Evolutionary conservation across 2,888 invertebrate species (phyloP), one percentile per base, ranked within the genome.

Genomic region (Tetrapedia diversipes): DNA sequence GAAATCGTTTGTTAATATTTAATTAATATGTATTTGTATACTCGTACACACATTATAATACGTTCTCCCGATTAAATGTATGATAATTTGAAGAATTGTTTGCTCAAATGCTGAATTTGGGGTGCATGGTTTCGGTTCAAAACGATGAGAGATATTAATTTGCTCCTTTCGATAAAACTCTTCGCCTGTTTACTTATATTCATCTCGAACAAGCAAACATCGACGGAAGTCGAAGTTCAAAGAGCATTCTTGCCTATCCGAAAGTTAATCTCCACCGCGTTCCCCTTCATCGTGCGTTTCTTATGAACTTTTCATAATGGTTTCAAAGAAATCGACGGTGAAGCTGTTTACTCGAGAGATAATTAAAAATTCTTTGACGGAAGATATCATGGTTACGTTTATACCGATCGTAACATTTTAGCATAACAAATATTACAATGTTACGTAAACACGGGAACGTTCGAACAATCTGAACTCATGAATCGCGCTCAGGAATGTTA

Each of bases 261-360:
- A n/a, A 61, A 27, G 34, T 61, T 61, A n/a, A 37, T 61, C 27
- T n/a, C 14, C n/a, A 2, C 34, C 16, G 37, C 16, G n/a, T 3
- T 51, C 11, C 16, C 19, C 29, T 22, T 27, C 8, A 32, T 41
- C 22, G 27, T 32, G 34, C 47, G n/a, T 37, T 24, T 0, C 39
- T 14, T 2, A 8, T 4, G 1, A 45, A 47, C 43, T 54, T 32
- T 47, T 53, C 29, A 47, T 34, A 54, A 45, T 47, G 49, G n/a
- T 56, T 54, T 39, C 47, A 49, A 70, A 65, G 65, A 11, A n/a
- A 22, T 49, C 16, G 10, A 34, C 34, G n/a, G n/a, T n/a, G n/a
- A n/a, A n/a, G n/a, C n/a, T n/a, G n/a, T n/a, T 27, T 16, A 4
- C 16, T 11, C 2, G 14, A 39, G 4, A 16, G 16, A 14, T 39